These are phyloP conservation scores for Scomber scombrus DNA, from an alignment of 2,113 vertebrate genomes.

Conservation along the genomic window DNA sequence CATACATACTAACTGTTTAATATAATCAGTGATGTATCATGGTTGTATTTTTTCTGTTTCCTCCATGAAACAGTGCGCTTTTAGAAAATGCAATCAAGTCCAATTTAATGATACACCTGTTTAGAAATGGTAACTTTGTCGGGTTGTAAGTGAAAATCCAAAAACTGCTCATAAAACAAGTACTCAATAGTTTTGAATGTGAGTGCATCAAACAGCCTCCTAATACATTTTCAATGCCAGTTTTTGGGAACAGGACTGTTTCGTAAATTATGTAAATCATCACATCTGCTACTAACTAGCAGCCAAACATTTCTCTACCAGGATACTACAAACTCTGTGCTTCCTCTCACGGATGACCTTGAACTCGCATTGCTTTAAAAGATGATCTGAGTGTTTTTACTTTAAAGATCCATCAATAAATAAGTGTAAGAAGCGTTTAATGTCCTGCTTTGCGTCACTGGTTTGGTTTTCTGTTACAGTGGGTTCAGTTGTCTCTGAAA, in stretches of 20 bases:
- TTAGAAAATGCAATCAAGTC: no score
- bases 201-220: no score
- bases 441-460: constrained; percentile 74
- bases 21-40: no score
- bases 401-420: constrained; percentile 76
- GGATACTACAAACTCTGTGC: neutral
- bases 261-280: neutral
- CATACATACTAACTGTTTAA: neutral
- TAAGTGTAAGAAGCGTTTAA: constrained; percentile 70
- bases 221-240: no score
- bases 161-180: no score
- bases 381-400: neutral
- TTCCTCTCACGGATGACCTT: constrained; percentile 10
- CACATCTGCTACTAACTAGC: neutral
- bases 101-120: no score
- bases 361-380: constrained; percentile 20
- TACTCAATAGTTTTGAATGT: no score
- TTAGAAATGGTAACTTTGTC: no score
- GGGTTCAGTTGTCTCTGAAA: constrained; percentile 71
- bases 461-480: constrained; percentile 72
- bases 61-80: no score
- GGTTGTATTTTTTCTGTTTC: no score
- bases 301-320: no score
- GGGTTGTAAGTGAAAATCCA: no score
- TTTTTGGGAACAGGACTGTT: neutral